Percentiles rank a stretch among this genome's conserved stretches.
phyloP scores from a whole-genome alignment of 2,113 vertebrate species.

The Podiceps cristatus region DNA sequence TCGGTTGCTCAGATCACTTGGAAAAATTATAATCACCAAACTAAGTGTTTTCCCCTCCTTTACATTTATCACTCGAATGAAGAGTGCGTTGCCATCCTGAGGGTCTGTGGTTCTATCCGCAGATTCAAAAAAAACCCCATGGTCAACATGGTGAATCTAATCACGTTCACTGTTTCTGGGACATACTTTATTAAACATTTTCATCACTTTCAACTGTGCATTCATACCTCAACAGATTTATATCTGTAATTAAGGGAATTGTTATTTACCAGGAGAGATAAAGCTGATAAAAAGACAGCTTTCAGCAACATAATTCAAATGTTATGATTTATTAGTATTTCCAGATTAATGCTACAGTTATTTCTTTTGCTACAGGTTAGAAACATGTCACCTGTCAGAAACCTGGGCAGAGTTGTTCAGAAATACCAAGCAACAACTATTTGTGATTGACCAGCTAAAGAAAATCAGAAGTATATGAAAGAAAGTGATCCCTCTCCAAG shows the following conservation, averaged over 20 bases:
- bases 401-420: background rate
- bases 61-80: background rate
- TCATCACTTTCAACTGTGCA: slow-evolving; percentile 58
- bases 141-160: slow-evolving; percentile 11
- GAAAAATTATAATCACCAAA: background rate
- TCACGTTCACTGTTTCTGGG: slow-evolving; percentile 9
- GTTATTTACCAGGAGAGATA: slow-evolving; percentile 74
- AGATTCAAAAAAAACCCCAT: background rate
- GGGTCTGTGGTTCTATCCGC: background rate
- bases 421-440: background rate
- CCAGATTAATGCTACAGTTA: slow-evolving; percentile 29
- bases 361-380: slow-evolving; percentile 24
- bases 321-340: slow-evolving; percentile 57
- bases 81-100: background rate
- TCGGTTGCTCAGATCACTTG: background rate
- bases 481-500: background rate
- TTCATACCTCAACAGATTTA: slow-evolving; percentile 65
- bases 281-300: slow-evolving; percentile 51
- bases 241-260: slow-evolving; percentile 73
- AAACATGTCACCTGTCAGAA: background rate
- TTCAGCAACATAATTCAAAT: slow-evolving; percentile 57
- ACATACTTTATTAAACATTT: slow-evolving; percentile 74
- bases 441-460: background rate
- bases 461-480: background rate
- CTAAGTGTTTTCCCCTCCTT: background rate